A percentile compares a stretch with the other conserved stretches of the same genome.
Evolutionary conservation across 2,888 invertebrate genomes (phyloP).

Genomic region (Leptinotarsa peninsularis): DNA sequence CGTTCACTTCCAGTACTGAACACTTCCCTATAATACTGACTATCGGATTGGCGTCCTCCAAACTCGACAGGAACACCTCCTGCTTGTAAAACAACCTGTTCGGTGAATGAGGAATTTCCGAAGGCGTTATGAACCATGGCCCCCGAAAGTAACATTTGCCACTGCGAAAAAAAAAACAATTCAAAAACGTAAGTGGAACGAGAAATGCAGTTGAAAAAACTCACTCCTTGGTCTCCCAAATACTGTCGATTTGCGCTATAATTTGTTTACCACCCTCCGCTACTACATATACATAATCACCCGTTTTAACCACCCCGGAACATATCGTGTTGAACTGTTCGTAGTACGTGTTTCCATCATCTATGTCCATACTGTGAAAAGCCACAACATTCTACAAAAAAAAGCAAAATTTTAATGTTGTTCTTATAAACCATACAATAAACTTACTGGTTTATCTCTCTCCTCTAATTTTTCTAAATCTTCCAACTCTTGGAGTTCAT

Average conservation of each 20-base stretch:
- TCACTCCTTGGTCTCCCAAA: conserved; percentile 93
- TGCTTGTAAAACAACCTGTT: conserved; percentile 89
- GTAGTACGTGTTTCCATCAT: conserved; percentile 87
- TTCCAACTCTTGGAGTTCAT: conserved; percentile 87
- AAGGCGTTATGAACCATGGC: conserved; percentile 90
- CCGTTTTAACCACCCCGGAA: conserved; percentile 85
- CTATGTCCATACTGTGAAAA: conserved; percentile 74
- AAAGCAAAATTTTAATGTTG: background rate
- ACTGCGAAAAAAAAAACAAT: conserved; percentile 68
- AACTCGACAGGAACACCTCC: conserved; percentile 90
- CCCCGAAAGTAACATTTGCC: conserved; percentile 94
- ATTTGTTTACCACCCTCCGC: conserved; percentile 91
- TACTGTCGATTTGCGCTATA: conserved; percentile 92
- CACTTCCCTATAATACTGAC: conserved; percentile 93
- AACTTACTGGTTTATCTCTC: conserved; percentile 84
- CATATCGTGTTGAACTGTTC: conserved; percentile 92
- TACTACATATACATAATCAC: conserved; percentile 96
- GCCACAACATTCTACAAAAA: conserved; percentile 80
- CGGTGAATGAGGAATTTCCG: conserved; percentile 85
- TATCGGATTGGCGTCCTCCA: conserved; percentile 91
- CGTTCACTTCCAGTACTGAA: conserved; percentile 88
- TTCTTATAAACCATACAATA: background rate
- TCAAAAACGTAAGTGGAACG: background rate
- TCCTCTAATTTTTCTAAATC: conserved; percentile 85
- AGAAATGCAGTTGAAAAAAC: conserved; percentile 51